phyloP scores from a whole-genome alignment of 1,140 invertebrate species.

The Pomacea maculata region DNA sequence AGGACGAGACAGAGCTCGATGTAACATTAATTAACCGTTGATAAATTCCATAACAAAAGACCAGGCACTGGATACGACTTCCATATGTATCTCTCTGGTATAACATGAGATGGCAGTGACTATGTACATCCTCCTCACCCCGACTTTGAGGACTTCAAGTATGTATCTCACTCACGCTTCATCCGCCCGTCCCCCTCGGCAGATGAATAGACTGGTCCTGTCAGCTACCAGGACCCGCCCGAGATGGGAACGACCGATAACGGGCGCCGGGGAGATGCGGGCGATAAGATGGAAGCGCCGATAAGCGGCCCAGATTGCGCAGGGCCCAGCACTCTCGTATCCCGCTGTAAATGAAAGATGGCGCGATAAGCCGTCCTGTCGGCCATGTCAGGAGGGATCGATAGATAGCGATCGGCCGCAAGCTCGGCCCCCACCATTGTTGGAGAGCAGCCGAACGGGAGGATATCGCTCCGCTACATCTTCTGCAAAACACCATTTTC shows the following conservation, averaged over 20 bases:
- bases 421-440: slow-evolving; percentile 10
- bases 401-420: slow-evolving; percentile 21
- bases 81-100: background rate
- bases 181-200: background rate
- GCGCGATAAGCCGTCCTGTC: slow-evolving; percentile 19
- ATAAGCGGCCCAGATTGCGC: slow-evolving; percentile 23
- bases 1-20: background rate
- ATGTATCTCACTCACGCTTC: background rate
- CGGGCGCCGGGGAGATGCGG: slow-evolving; percentile 18
- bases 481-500: slow-evolving; percentile 5
- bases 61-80: background rate
- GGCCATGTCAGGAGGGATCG: slow-evolving; percentile 19
- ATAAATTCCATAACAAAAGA: background rate
- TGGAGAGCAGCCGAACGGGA: background rate
- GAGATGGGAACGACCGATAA: slow-evolving; percentile 21
- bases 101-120: background rate
- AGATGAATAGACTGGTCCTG: slow-evolving; percentile 18
- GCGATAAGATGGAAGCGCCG: slow-evolving; percentile 9
- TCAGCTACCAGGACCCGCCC: slow-evolving; percentile 17
- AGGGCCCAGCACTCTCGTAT: slow-evolving; percentile 14
- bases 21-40: background rate
- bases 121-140: background rate
- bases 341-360: slow-evolving; percentile 26
- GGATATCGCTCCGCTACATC: background rate
- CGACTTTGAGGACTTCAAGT: background rate